These are phyloP conservation scores for Chloromyia formosa DNA, from an alignment of 2,888 invertebrate species.

Conservation along the genomic window DNA sequence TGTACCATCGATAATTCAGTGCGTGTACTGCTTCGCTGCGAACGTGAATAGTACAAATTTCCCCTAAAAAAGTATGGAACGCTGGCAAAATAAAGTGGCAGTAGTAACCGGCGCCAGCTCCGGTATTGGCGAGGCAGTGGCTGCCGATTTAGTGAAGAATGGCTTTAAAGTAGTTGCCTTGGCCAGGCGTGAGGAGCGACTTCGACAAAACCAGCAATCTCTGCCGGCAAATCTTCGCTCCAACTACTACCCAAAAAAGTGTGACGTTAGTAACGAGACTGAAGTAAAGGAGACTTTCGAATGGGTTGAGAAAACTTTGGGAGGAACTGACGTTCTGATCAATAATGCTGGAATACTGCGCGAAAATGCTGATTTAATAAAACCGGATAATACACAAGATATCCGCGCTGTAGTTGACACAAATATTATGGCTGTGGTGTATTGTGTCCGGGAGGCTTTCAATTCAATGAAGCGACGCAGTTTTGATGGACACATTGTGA, in stretches of 20 bases:
- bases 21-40: too few species aligned
- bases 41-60: too few species aligned
- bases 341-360: conserved; percentile 68
- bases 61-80: too few species aligned
- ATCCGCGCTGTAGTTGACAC: not conserved
- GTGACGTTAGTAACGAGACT: conserved; percentile 67
- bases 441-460: conserved; percentile 64
- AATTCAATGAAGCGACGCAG: not conserved
- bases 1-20: too few species aligned
- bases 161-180: conserved; percentile 69
- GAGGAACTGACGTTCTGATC: conserved; percentile 61
- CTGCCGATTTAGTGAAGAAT: conserved; percentile 56
- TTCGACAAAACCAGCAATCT: conserved; percentile 57
- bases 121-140: too few species aligned
- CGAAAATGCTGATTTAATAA: conserved; percentile 52
- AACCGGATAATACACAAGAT: not conserved
- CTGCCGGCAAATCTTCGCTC: conserved; percentile 54
- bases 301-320: not conserved
- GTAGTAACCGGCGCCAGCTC: conserved; percentile 65
- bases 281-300: conserved; percentile 67
- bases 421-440: not conserved
- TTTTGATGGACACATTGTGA: not conserved
- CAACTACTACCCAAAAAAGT: conserved; percentile 59
- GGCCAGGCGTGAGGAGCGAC: conserved; percentile 65
- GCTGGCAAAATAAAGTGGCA: conserved; percentile 70